Base-by-base conservation (phyloP, 2,113 vertebrate genomes). In the Indicator indicator region DNA sequence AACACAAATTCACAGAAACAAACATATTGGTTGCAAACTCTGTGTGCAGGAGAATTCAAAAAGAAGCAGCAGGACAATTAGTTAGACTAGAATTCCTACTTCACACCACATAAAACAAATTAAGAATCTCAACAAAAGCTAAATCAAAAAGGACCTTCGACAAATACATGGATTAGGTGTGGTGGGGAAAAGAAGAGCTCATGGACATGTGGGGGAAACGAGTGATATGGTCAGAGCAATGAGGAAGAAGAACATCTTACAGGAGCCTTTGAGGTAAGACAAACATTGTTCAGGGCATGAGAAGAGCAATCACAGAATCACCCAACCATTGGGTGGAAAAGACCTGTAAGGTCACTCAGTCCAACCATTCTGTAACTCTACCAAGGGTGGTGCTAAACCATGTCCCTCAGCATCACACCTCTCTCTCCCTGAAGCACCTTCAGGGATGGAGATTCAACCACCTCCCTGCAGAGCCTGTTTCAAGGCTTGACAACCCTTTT, bases 51-150 rank as follows among this genome's bases (percentile, higher is more conserved):
- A 65, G 38, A 52, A 64, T 9, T 44, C 7, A 71, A 59, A 69
- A 20, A 32, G 23, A 62, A 72, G 23, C 77, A 90, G 58, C 1
- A 68, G 9, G 13, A 80, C 70, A 77, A 52, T 59, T 12, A 85
- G 50, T 90, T 62, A 50, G 30, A 33, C 21, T 58, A 59, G 15
- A 92, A 60, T 77, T 63, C 58, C 13, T 54, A 15, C 28, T 60
- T 85, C 0, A 0, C 8, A 68, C 5, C 11, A 15, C 44, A 46
- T 38, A 55, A 38, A 77, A 88, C 48, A 86, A 30, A 20, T 16
- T 38, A 52, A 19, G 23, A 62, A 30, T 11, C 16, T 85, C 12
- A 55, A 6, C 1, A 17, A 44, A 59, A 80, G 7, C 6, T 76
- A 48, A 36, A 33, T n/a, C 10, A 58, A 40, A 90, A 84, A 67